These are phyloP conservation scores for Molorchus minor DNA, from an alignment of 2,888 invertebrate genomes.

Conservation along the genomic window DNA sequence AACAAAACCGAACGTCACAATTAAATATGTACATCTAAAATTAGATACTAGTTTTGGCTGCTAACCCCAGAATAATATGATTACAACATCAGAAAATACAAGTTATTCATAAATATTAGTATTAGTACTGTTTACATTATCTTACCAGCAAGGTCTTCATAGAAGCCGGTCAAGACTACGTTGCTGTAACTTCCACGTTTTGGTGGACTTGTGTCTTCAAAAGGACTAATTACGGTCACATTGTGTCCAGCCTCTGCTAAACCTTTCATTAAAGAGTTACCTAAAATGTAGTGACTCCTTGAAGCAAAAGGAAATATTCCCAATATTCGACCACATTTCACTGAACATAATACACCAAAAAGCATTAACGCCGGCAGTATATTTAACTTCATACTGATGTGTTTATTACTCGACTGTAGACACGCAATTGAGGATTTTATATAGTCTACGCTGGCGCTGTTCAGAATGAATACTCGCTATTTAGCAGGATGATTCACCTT, in stretches of 20 bases:
- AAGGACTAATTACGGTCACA: slow-evolving; percentile 48
- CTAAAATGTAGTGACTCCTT: slow-evolving; percentile 38
- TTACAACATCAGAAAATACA: too few relatives aligned
- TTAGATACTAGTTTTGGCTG: slow-evolving; percentile 30
- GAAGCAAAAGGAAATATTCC: slow-evolving; percentile 24
- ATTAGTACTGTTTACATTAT: not conserved
- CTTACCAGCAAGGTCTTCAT: not conserved
- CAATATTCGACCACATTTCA: slow-evolving; percentile 14
- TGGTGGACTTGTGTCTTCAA: slow-evolving; percentile 40
- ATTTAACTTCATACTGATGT: too few relatives aligned
- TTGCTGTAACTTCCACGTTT: slow-evolving; percentile 30
- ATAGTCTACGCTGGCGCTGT: too few relatives aligned
- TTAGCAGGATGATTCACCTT: too few relatives aligned
- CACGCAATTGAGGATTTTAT: too few relatives aligned
- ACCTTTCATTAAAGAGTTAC: slow-evolving; percentile 43
- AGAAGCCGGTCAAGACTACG: not conserved
- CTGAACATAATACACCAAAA: too few relatives aligned
- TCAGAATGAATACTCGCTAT: too few relatives aligned
- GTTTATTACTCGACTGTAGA: too few relatives aligned
- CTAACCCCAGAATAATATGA: not conserved
- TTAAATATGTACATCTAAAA: not conserved
- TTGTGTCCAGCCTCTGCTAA: slow-evolving; percentile 49
- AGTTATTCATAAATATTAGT: not conserved
- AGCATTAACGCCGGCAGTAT: too few relatives aligned
- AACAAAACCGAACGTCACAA: not conserved